A percentile compares a stretch with the other conserved stretches of the same genome.
These are phyloP conservation scores for Knipowitschia caucasica DNA, from an alignment of 2,797 vertebrate species.

Conservation along the genomic window DNA sequence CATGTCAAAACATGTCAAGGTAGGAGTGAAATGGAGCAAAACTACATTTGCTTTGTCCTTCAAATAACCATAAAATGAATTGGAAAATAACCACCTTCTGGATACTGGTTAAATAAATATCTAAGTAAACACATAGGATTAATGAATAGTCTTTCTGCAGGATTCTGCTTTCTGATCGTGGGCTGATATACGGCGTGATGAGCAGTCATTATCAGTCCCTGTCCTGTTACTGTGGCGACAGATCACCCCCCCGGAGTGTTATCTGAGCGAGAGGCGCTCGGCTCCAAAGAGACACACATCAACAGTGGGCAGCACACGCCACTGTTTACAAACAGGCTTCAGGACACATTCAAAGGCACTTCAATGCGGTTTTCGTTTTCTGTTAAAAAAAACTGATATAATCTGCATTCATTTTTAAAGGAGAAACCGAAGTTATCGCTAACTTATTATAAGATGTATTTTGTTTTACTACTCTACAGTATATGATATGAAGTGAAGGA, in stretches of 20 bases:
- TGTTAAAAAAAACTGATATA: not conserved
- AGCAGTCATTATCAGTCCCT: not conserved
- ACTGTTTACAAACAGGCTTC: not conserved
- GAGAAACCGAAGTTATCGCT: not conserved
- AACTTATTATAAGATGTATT: too few relatives aligned
- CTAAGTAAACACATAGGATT: too few relatives aligned
- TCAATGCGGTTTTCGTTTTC: not conserved
- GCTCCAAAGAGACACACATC: not conserved
- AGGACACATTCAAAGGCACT: not conserved
- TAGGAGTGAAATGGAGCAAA: too few relatives aligned
- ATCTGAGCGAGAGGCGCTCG: not conserved
- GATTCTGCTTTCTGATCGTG: not conserved
- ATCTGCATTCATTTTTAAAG: not conserved
- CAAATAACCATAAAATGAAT: too few relatives aligned
- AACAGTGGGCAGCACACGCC: not conserved
- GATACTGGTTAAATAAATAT: too few relatives aligned
- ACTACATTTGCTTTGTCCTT: too few relatives aligned
- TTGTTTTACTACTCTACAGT: too few relatives aligned
- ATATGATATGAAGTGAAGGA: too few relatives aligned
- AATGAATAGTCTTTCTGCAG: too few relatives aligned
- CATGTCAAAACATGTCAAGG: too few relatives aligned
- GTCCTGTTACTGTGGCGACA: slow-evolving; percentile 6
- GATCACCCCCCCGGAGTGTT: not conserved
- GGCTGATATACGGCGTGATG: not conserved
- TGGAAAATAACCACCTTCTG: too few relatives aligned